Base-by-base conservation (phyloP, 1,140 invertebrate species). In the Parapsyche elsis region DNA sequence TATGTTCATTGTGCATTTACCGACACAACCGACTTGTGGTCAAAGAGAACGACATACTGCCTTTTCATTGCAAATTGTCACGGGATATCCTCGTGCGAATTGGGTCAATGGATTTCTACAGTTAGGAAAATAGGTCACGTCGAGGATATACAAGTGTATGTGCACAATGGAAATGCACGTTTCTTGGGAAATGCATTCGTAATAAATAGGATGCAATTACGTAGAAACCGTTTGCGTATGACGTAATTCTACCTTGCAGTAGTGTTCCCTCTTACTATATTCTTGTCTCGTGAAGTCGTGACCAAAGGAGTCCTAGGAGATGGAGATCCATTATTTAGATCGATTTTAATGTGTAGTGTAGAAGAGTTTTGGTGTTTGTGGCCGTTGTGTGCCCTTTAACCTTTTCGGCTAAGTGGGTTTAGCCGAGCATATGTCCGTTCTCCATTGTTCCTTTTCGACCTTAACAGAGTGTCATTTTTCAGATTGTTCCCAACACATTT, bases 381-480 rank as follows among this genome's bases (percentile, higher is more conserved):
- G 10, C 10, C 16, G 16, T 53, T 14, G 9, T 12, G 9, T 12
- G 23, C 23, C 24, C 14, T 67, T 67, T 12, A 67, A 0, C 64
- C 14, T 67, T 53, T 26, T 67, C 64, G 23, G 7, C 64, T 26
- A 67, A 67, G 24, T 61, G 59, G 59, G 21, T 61, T 23, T 23
- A 61, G 21, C 23, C 24, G 64, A 23, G 21, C 64, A 67, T 24
- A 26, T 26, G 64, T 67, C 64, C 64, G 64, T 30, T 67, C 21
- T 21, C 24, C 64, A 67, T 67, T 67, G 64, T 67, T 67, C 64
- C 64, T 26, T 67, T 26, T 24, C 64, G 21, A 16, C 21, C n/a
- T 9, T 30, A 71, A 24, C 21, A 10, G 16, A 73, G 71, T 73
- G 71, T 23, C 71, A 73, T 46, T 73, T 73, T 46, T 73, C 45